Conservation (phyloP, 1,140 invertebrate genomes). For the Maconellicoccus hirsutus region DNA sequence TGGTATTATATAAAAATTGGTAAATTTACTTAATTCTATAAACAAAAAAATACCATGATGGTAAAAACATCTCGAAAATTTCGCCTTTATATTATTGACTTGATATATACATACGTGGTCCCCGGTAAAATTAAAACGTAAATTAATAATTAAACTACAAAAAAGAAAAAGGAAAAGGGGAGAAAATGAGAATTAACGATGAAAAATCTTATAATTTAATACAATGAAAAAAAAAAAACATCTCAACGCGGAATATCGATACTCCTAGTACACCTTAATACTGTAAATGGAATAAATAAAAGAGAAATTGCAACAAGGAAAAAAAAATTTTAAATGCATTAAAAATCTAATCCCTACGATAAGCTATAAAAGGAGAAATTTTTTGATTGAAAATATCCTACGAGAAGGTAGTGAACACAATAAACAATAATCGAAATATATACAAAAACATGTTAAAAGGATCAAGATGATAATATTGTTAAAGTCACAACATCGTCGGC, state of each 20-base stretch:
- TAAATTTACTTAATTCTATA: neutral
- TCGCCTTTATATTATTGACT: too few relatives aligned
- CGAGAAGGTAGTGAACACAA: neutral
- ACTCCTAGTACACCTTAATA: too few relatives aligned
- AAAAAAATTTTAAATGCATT: neutral
- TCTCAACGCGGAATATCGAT: too few relatives aligned
- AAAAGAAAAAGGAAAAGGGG: neutral
- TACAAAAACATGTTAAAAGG: neutral
- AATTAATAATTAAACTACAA: neutral
- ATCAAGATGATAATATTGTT: conserved; percentile 37
- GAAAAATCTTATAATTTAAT: neutral
- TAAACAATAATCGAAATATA: neutral
- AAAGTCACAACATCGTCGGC: conserved; percentile 43
- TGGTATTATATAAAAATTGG: neutral
- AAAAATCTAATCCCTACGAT: neutral
- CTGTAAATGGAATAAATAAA: neutral
- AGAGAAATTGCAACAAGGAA: neutral
- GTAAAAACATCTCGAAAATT: too few relatives aligned
- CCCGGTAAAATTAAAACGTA: neutral
- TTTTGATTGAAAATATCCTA: neutral
- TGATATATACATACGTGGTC: neutral
- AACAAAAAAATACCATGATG: too few relatives aligned
- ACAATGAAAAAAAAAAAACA: neutral
- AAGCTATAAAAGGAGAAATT: neutral
- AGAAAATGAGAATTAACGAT: neutral